These are phyloP conservation scores for Drosophila ezoana DNA, from an alignment of 2,888 invertebrate species.

Conservation along the genomic window DNA sequence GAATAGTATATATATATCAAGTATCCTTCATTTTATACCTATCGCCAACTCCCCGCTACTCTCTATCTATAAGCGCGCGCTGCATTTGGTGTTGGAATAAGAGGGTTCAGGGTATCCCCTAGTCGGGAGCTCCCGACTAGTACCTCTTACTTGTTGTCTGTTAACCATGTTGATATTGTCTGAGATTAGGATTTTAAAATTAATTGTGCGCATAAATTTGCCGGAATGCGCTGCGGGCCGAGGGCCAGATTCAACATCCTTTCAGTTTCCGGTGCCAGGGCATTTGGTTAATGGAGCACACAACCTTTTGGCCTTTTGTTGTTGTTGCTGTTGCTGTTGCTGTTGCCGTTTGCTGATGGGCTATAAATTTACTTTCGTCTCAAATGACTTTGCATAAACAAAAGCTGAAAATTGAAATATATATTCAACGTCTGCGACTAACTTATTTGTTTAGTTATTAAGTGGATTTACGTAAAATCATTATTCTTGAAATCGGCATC, in stretches of 20 bases:
- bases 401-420: constrained; percentile 62
- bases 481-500: constrained; percentile 37
- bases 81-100: too few species aligned
- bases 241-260: constrained; percentile 39
- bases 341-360: constrained; percentile 37
- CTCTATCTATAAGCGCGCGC: too few species aligned
- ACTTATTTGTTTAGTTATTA: constrained; percentile 66
- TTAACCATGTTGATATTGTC: constrained; percentile 55
- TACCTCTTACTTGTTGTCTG: too few species aligned
- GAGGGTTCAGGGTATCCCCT: too few species aligned
- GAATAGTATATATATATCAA: too few species aligned
- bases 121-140: too few species aligned
- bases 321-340: constrained; percentile 19
- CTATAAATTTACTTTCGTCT: constrained; percentile 70
- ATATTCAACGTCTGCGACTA: constrained; percentile 30
- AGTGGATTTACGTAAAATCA: constrained; percentile 57
- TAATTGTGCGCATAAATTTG: constrained; percentile 79
- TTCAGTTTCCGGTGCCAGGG: constrained; percentile 43
- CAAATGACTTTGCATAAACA: constrained; percentile 74
- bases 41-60: too few species aligned
- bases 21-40: too few species aligned
- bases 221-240: constrained; percentile 11
- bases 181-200: constrained; percentile 76
- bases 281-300: constrained; percentile 59
- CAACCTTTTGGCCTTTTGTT: constrained; percentile 61